Conservation (phyloP, 2,888 invertebrate species). For the Prosopocoilus inquinatus region DNA sequence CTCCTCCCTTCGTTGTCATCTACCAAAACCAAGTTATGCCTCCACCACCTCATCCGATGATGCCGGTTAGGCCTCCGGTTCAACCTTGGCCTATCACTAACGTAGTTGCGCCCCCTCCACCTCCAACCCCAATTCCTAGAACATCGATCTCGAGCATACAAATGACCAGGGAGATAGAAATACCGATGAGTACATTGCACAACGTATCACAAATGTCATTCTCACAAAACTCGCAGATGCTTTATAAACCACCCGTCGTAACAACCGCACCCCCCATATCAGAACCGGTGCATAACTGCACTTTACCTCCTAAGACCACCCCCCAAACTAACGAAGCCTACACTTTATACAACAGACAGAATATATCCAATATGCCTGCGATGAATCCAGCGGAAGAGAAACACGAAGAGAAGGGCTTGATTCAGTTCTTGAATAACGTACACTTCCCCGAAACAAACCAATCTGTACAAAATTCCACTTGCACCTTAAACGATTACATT, state of each 20-base stretch:
- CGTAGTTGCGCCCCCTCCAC: conserved; percentile 15
- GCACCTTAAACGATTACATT: conserved; percentile 17
- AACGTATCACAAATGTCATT: neutral
- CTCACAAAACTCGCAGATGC: conserved; percentile 9
- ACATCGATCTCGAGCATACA: conserved; percentile 18
- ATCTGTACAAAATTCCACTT: conserved; percentile 20
- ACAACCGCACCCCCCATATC: conserved; percentile 2
- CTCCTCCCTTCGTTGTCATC: conserved; percentile 18
- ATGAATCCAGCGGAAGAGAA: conserved; percentile 15
- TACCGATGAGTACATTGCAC: conserved; percentile 5
- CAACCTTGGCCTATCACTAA: conserved; percentile 28
- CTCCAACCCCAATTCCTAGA: conserved; percentile 14
- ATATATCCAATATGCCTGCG: conserved; percentile 1
- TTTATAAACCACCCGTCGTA: conserved; percentile 7
- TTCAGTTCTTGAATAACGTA: conserved; percentile 60
- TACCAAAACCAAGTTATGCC: conserved; percentile 17
- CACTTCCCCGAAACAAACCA: conserved; percentile 53
- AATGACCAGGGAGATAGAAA: conserved; percentile 14
- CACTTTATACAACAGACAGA: neutral
- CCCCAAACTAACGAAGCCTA: neutral
- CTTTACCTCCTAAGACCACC: neutral
- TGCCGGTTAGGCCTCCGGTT: conserved; percentile 26
- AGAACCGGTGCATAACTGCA: neutral
- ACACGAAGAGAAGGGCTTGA: conserved; percentile 44
- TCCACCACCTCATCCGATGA: conserved; percentile 20